Evolutionary conservation across 2,113 vertebrate species (phyloP).

Genomic region (Petromus typicus): DNA sequence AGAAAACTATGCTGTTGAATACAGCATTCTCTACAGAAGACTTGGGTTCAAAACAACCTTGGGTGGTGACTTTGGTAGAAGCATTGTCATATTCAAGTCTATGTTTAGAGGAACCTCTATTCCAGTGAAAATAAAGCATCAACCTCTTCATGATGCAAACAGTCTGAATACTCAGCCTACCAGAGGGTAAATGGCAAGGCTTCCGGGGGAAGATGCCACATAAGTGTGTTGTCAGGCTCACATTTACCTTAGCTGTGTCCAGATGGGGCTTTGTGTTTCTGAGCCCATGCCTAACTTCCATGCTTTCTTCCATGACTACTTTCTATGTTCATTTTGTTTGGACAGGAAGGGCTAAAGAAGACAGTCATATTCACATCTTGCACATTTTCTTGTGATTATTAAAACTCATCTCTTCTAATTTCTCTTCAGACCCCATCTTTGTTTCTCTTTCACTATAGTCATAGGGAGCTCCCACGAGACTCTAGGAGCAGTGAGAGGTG

Average conservation of each 20-base stretch:
- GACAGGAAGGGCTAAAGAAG: not conserved
- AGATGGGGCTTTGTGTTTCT: not conserved
- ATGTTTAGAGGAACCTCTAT: not conserved
- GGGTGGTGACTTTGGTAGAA: constrained; percentile 8
- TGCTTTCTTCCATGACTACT: not conserved
- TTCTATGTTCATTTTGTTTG: not conserved
- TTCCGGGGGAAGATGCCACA: not conserved
- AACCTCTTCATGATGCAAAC: not conserved
- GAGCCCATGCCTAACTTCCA: not conserved
- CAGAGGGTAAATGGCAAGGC: not conserved
- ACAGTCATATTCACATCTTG: not conserved
- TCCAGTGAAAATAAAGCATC: constrained; percentile 8
- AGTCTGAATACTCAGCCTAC: not conserved
- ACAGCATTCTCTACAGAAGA: not conserved
- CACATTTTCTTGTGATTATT: not conserved
- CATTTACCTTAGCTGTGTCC: not conserved
- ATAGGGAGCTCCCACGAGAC: not conserved
- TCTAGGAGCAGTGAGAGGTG: not conserved
- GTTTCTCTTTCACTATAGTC: not conserved
- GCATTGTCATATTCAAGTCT: not conserved
- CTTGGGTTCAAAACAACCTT: not conserved
- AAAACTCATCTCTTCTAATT: not conserved
- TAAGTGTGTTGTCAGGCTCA: not conserved
- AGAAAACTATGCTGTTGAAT: not conserved
- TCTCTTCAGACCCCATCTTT: not conserved